Conservation (phyloP, 2,888 invertebrate species). For the Sinohyriopsis cumingii region DNA sequence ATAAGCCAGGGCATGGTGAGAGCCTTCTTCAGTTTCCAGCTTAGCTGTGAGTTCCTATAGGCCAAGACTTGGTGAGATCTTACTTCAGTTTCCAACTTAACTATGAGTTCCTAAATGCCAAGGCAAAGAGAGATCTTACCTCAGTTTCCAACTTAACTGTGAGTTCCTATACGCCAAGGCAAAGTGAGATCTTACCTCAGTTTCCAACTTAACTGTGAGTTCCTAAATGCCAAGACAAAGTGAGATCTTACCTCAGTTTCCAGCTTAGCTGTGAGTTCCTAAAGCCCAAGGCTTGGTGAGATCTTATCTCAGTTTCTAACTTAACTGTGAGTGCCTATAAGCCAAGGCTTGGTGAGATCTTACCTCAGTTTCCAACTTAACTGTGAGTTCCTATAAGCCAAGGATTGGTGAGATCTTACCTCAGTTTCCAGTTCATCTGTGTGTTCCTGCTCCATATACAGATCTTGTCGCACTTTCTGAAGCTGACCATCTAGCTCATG, state of each 20-base stretch:
- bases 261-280: slow-evolving; percentile 3
- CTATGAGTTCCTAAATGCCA: slow-evolving; percentile 38
- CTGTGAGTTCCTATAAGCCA: neutral
- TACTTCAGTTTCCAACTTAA: slow-evolving; percentile 36
- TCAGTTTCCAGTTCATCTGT: slow-evolving; percentile 34
- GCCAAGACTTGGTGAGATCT: too few relatives aligned
- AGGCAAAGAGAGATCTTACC: too few relatives aligned
- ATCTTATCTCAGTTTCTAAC: slow-evolving; percentile 32
- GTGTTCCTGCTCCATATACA: slow-evolving; percentile 52
- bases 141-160: too few relatives aligned
- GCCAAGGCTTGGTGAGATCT: too few relatives aligned
- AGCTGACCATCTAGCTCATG: slow-evolving; percentile 52
- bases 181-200: too few relatives aligned
- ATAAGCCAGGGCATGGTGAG: neutral
- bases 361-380: too few relatives aligned
- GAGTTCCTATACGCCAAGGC: neutral
- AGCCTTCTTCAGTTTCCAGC: slow-evolving; percentile 41
- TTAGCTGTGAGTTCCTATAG: too few relatives aligned
- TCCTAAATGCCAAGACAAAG: neutral
- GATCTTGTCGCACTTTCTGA: slow-evolving; percentile 49
- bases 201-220: too few relatives aligned
- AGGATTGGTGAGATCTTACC: slow-evolving; percentile 30
- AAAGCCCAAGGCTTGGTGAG: too few relatives aligned
- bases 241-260: slow-evolving; percentile 38
- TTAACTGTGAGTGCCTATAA: slow-evolving; percentile 42